Evolutionary conservation across 2,797 vertebrate genomes (phyloP).

Genomic region (Ctenopoma multispine): DNA sequence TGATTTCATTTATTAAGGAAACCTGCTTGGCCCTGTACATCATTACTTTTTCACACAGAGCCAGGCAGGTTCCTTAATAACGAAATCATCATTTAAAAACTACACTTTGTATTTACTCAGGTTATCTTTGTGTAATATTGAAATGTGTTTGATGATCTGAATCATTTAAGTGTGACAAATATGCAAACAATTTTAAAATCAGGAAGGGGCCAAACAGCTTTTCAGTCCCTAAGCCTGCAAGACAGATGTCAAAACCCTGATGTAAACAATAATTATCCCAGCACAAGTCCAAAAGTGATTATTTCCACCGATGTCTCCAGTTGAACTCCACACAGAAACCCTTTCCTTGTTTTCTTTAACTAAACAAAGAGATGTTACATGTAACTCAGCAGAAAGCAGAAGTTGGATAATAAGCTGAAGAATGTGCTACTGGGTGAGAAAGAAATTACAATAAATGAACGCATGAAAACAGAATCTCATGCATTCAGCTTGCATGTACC

Average conservation of each 20-base stretch:
- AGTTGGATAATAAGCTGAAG: background rate
- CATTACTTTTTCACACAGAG: too few relatives aligned
- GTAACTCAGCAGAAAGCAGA: background rate
- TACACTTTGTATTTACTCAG: too few relatives aligned
- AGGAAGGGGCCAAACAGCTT: too few relatives aligned
- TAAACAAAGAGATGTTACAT: background rate
- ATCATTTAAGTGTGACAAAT: too few relatives aligned
- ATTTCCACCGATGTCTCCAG: constrained; percentile 13
- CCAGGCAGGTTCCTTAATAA: too few relatives aligned
- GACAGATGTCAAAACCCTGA: constrained; percentile 33
- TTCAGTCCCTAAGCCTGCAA: constrained; percentile 16
- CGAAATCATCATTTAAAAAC: too few relatives aligned
- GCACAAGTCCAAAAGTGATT: constrained; percentile 23
- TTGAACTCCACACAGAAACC: background rate
- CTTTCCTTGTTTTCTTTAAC: too few relatives aligned
- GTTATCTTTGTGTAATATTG: too few relatives aligned
- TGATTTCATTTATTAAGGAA: too few relatives aligned
- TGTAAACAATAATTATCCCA: constrained; percentile 30
- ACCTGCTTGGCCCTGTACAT: too few relatives aligned
- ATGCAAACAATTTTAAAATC: too few relatives aligned
- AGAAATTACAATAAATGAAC: background rate
- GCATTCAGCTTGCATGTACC: background rate
- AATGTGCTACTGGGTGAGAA: background rate
- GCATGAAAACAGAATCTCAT: background rate
- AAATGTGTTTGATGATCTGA: too few relatives aligned